Evolutionary conservation across 2,888 invertebrate genomes (phyloP).

Genomic region (Baccha elongata): DNA sequence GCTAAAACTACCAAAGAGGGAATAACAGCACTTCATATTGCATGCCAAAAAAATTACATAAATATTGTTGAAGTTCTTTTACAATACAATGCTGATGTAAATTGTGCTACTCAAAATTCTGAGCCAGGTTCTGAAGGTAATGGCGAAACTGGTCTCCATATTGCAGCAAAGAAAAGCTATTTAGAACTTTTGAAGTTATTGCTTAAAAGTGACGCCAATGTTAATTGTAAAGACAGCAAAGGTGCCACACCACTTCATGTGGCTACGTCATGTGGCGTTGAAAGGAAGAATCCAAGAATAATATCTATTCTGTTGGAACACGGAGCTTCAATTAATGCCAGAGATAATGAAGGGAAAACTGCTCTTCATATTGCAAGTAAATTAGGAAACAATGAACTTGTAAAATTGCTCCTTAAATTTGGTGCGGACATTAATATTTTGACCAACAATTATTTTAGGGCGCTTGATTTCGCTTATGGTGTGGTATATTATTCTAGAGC

Average conservation of each 20-base stretch:
- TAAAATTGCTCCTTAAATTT: too few relatives aligned
- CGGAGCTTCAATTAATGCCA: too few relatives aligned
- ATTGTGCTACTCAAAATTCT: neutral
- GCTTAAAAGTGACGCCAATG: neutral
- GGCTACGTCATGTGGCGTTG: too few relatives aligned
- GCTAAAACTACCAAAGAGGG: neutral
- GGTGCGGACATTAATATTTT: too few relatives aligned
- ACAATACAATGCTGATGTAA: slow-evolving; percentile 8
- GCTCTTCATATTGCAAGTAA: too few relatives aligned
- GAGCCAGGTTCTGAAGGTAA: neutral
- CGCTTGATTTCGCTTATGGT: too few relatives aligned
- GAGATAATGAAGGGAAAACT: too few relatives aligned
- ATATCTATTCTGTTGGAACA: too few relatives aligned
- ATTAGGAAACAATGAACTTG: too few relatives aligned
- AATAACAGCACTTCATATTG: slow-evolving; percentile 1
- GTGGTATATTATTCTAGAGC: too few relatives aligned
- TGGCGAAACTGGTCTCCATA: neutral
- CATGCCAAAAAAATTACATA: neutral
- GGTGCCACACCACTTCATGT: neutral
- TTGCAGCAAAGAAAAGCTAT: neutral
- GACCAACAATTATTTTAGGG: too few relatives aligned
- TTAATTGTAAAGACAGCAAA: neutral
- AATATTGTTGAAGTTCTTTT: slow-evolving; percentile 21
- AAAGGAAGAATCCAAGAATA: too few relatives aligned
- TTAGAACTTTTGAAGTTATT: neutral